These are phyloP conservation scores for Montipora sp. DNA, from an alignment of 64 coral and sea anemone species.

Conservation along the genomic window DNA sequence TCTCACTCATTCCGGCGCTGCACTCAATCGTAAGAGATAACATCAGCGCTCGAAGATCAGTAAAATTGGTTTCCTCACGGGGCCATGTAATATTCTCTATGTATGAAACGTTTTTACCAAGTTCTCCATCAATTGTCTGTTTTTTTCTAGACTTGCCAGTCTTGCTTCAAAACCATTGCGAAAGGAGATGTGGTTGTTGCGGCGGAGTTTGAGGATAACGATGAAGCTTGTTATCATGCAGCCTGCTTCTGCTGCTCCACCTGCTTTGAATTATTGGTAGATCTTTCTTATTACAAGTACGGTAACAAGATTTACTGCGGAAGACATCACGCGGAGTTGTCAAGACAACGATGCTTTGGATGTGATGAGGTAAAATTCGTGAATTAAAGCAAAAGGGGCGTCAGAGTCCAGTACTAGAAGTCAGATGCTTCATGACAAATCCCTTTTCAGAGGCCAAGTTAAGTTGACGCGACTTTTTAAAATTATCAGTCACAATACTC, in stretches of 20 bases:
- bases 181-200: conserved; percentile 79
- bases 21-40: no score
- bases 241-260: conserved; percentile 82
- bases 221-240: conserved; percentile 79
- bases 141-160: conserved; percentile 57
- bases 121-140: neutral
- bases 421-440: no score
- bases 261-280: conserved; percentile 73
- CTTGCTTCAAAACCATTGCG: conserved; percentile 72
- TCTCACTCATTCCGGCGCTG: no score
- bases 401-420: no score
- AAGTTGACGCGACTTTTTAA: no score
- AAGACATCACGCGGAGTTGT: conserved; percentile 83
- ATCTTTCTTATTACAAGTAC: conserved; percentile 74
- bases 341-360: conserved; percentile 82
- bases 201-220: conserved; percentile 56
- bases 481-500: no score
- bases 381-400: no score
- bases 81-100: no score
- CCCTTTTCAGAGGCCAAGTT: no score
- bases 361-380: conserved; percentile 80
- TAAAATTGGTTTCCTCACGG: no score
- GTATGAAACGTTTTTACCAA: no score
- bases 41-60: no score
- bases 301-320: conserved; percentile 89